Conservation (phyloP, 2,888 invertebrate genomes). For the Chalcis sispes region DNA sequence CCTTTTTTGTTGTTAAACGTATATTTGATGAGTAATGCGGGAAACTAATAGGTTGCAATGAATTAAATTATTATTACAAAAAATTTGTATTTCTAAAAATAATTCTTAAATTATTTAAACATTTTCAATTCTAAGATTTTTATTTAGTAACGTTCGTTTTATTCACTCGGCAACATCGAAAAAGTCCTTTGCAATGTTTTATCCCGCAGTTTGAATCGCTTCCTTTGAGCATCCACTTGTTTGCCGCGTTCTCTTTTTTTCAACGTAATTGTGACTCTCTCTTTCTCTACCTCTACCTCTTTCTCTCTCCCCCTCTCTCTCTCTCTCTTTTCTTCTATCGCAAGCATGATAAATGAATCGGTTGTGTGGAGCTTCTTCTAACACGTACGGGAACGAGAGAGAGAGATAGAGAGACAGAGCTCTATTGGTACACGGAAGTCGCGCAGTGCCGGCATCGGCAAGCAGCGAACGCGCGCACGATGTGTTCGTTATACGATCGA, state of each 20-base stretch:
- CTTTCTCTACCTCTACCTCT: constrained; percentile 35
- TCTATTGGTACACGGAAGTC: constrained; percentile 16
- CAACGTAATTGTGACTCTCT: constrained; percentile 12
- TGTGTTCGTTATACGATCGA: constrained; percentile 71
- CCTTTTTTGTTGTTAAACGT: no score
- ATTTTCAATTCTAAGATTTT: no score
- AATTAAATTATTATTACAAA: not conserved
- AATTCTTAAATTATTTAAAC: not conserved
- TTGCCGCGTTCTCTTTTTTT: not conserved
- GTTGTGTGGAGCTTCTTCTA: not conserved
- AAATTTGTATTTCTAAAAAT: not conserved
- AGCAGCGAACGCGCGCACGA: no score
- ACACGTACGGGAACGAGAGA: constrained; percentile 3
- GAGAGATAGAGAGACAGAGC: no score
- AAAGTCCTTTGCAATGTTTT: not conserved
- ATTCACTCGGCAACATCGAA: not conserved
- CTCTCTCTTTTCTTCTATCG: constrained; percentile 48
- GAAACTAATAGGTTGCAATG: not conserved
- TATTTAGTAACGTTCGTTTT: not conserved
- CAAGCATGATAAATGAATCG: constrained; percentile 54
- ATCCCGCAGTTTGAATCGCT: not conserved
- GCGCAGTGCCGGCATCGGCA: no score
- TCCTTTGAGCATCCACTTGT: not conserved
- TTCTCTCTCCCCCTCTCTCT: not conserved
- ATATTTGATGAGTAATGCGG: no score